Conservation (phyloP, 1,140 invertebrate genomes). For the Diploscapter pachys region DNA sequence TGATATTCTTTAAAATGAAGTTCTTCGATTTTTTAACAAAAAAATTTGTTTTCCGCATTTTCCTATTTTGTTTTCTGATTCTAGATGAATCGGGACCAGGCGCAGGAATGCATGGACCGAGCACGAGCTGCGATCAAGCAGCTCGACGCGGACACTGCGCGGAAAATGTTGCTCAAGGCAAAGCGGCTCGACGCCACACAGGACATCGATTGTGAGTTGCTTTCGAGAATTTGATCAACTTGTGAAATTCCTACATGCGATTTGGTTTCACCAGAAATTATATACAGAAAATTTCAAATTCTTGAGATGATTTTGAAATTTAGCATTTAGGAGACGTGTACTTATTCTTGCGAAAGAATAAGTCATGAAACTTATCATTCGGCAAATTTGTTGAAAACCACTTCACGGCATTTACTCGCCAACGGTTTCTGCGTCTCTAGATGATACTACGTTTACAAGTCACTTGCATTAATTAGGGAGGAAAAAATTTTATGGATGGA, state of each 20-base stretch:
- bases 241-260: neutral
- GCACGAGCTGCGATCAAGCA: conserved; percentile 43
- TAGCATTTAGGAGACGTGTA: conserved; percentile 4
- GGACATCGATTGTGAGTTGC: conserved; percentile 48
- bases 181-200: conserved; percentile 48
- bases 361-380: too few species aligned
- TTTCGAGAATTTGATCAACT: conserved; percentile 10
- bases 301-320: conserved; percentile 9
- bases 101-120: conserved; percentile 33
- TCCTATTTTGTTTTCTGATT: too few species aligned
- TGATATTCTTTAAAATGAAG: too few species aligned
- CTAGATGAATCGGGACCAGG: conserved; percentile 17
- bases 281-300: conserved; percentile 14
- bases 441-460: too few species aligned
- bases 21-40: too few species aligned
- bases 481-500: too few species aligned
- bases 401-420: too few species aligned
- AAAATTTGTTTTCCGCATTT: too few species aligned
- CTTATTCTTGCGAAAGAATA: conserved; percentile 6
- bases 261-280: conserved; percentile 6
- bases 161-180: conserved; percentile 46
- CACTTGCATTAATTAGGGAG: too few species aligned
- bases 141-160: conserved; percentile 43
- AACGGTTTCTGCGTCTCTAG: too few species aligned
- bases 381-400: too few species aligned